These are phyloP conservation scores for Entomobrya proxima DNA, from an alignment of 2,888 invertebrate genomes.

Conservation along the genomic window DNA sequence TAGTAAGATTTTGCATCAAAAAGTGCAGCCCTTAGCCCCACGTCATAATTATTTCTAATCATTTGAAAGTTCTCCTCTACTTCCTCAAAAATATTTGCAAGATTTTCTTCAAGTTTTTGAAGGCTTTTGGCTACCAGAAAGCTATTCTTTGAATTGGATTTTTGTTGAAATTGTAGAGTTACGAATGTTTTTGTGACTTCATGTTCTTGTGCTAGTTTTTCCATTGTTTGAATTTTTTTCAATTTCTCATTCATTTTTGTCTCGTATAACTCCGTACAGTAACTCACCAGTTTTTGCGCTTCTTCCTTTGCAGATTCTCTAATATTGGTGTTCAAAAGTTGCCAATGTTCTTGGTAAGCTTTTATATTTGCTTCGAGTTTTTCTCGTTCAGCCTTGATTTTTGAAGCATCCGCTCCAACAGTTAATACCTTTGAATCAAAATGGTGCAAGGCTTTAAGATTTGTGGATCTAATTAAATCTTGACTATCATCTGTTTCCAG, in stretches of 20 bases:
- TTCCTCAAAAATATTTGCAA: background rate
- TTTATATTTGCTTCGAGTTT: no score
- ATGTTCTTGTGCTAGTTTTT: background rate
- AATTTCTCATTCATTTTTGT: background rate
- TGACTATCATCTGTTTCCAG: no score
- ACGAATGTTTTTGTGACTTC: background rate
- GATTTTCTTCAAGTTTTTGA: background rate
- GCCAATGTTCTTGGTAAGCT: no score
- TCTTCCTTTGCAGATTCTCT: no score
- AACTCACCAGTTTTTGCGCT: no score
- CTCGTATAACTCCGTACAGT: no score
- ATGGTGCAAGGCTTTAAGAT: no score
- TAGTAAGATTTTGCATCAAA: conserved; percentile 46
- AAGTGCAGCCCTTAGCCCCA: conserved; percentile 2
- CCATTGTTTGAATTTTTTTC: background rate
- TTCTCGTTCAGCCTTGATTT: no score
- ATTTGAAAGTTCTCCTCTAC: background rate
- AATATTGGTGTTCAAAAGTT: no score
- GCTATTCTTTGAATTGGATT: background rate
- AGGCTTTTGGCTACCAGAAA: background rate
- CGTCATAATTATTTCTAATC: background rate
- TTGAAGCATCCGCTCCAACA: no score
- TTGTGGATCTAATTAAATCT: no score
- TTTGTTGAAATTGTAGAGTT: background rate
- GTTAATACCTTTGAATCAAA: no score